Evolutionary conservation across 2,113 vertebrate species (phyloP), one percentile per base, ranked within the genome.

Genomic region (Megaceryle maxima): DNA sequence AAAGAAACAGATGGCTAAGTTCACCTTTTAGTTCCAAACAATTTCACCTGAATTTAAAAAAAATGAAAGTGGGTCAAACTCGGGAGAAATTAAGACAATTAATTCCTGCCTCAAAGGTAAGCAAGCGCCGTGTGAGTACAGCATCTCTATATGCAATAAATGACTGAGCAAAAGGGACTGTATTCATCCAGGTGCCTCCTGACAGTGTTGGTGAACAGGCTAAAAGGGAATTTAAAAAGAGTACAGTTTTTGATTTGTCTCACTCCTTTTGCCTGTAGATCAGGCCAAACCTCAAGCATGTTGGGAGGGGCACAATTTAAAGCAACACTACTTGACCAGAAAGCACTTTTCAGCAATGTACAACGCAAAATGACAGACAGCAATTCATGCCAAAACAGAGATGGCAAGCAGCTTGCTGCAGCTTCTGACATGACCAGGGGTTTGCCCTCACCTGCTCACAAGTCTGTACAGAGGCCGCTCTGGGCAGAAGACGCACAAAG

Each of bases 211-310:
- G 97, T 97, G 62, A 98, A 96, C 96, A 96, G 97, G 98, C 96
- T 97, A 96, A 97, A 96, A 97, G 97, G 97, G 98, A 97, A 98
- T 98, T 98, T 86, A 57, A 96, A 96, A 97, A 98, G 95, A 97
- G 97, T 96, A 97, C 97, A 83, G 94, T 97, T 98, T 98, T 97
- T 95, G 96, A 97, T 98, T 98, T 95, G 90, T 97, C 98, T 98
- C 98, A 97, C 95, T 98, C 98, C 97, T 98, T 97, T 97, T 98
- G 98, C 98, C 98, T 98, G 98, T 96, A 98, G 94, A 98, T 98
- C 98, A 98, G 98, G 98, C 98, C 98, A 98, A 98, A 98, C 98
- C 98, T 97, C 98, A 98, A 98, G 98, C 98, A 98, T 98, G 97
- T 97, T 98, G 98, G 98, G 98, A 98, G 98, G 98, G 98, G 98